Conservation (phyloP, 2,888 invertebrate genomes). For the Periphyllus acericola region DNA sequence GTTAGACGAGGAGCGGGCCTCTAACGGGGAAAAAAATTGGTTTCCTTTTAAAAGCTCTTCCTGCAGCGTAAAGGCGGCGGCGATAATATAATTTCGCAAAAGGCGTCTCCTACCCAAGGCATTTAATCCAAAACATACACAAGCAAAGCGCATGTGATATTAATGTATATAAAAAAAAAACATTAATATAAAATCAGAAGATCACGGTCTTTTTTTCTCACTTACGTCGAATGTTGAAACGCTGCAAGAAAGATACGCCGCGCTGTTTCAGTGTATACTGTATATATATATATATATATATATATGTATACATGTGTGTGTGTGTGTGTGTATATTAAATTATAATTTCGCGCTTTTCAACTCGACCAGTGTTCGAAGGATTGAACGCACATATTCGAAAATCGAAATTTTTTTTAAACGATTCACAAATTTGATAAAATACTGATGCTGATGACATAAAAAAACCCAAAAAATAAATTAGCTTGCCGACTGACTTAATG, state of each 20-base stretch:
- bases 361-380: not conserved
- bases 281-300: not conserved
- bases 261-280: not conserved
- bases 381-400: not conserved
- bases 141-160: not conserved
- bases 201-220: not conserved
- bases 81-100: constrained; percentile 38
- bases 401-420: no score
- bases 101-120: constrained; percentile 37
- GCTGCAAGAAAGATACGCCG: no score
- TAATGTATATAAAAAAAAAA: constrained; percentile 12
- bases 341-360: not conserved
- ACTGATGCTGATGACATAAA: no score
- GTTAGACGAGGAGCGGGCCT: not conserved
- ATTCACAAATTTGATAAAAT: no score
- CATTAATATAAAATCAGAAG: constrained; percentile 32
- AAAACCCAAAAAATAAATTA: not conserved
- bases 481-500: not conserved
- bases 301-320: no score
- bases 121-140: constrained; percentile 29
- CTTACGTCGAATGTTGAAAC: not conserved
- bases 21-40: constrained; percentile 12
- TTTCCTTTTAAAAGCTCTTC: constrained; percentile 54
- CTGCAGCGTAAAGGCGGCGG: not conserved
- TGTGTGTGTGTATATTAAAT: no score